Base-by-base conservation (phyloP, 2,888 invertebrate genomes). In the Caenorhabditis becei region DNA sequence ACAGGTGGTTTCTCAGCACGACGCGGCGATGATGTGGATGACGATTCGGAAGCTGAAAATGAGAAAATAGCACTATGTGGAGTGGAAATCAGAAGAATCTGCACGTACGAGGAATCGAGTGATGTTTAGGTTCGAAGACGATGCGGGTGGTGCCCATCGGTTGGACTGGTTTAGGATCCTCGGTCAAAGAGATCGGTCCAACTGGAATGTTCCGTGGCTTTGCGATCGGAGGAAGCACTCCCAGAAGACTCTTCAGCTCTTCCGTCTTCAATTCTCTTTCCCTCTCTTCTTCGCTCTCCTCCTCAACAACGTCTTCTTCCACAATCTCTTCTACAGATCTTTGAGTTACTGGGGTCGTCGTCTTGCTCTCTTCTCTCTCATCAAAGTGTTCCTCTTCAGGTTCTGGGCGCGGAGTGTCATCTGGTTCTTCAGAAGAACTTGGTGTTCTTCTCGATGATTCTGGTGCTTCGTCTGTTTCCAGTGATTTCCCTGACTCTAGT, bases 31-130 rank as follows among this genome's bases (percentile, higher is more conserved):
- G 85, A 75, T 16, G 83, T 54, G 23, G 87, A 85, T 1, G 89
- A 89, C n/a, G 87, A 84, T 53, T 89, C 88, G 44, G 89, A 89
- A 0, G 89, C 89, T 89, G 75, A 63, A 88, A 83, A 26, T 28
- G 23, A 23, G 37, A 28, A 35, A n/a, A 23, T 35, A 24, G 28
- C 3, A 16, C 20, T 5, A 49, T 26, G 14, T 23, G 23, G 20
- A 24, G 16, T 20, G 51, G 37, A 37, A 53, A n/a, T n/a, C n/a
- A 1, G 14, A 16, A 16, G 37, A 35, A 8, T 10, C 7, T 0
- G 0, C 4, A 70, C 82, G 71, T 58, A 89, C 89, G 88, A 32
- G 90, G 90, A 58, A 90, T 85, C 7, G 89, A 89, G n/a, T 78
- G 72, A 63, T 88, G 88, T 8, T 89, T 53, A 1, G 88, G 89